These are phyloP conservation scores for Ptychobarbus kaznakovi DNA, from an alignment of 2,797 vertebrate genomes.

Conservation along the genomic window DNA sequence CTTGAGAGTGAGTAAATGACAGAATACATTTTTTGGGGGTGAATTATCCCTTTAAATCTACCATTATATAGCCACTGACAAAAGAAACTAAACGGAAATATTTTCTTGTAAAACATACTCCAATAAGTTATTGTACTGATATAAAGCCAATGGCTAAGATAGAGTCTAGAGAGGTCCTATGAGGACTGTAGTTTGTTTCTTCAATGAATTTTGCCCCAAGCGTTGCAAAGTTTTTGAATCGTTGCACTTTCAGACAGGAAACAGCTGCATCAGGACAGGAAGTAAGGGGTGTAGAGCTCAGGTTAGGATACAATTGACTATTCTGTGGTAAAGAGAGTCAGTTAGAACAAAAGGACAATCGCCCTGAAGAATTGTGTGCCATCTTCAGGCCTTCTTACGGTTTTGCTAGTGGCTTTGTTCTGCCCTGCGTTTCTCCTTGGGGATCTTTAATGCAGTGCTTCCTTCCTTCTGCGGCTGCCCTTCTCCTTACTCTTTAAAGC, in stretches of 20 bases:
- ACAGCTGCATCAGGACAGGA: slow-evolving; percentile 81
- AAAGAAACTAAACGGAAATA: background rate
- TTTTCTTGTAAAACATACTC: background rate
- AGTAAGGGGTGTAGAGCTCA: slow-evolving; percentile 67
- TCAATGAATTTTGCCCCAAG: slow-evolving; percentile 7
- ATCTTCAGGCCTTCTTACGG: slow-evolving; percentile 67
- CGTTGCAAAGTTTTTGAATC: slow-evolving; percentile 25
- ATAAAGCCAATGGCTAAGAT: background rate
- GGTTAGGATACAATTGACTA: slow-evolving; percentile 77
- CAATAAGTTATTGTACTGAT: background rate
- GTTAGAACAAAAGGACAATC: slow-evolving; percentile 72
- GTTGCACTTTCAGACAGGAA: slow-evolving; percentile 80
- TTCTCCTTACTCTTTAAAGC: slow-evolving; percentile 67
- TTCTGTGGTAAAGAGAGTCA: slow-evolving; percentile 67
- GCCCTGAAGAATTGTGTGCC: slow-evolving; percentile 70
- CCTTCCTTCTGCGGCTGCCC: slow-evolving; percentile 66
- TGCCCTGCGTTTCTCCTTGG: slow-evolving; percentile 56
- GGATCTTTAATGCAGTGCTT: slow-evolving; percentile 67
- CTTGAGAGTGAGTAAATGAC: background rate
- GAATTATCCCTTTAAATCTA: background rate
- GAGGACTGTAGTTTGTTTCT: background rate
- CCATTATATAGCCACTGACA: background rate
- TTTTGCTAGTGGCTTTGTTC: slow-evolving; percentile 56
- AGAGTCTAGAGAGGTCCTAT: background rate
- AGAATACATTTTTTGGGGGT: background rate